Evolutionary conservation across 1,140 invertebrate genomes (phyloP), one percentile per base, ranked within the genome.

Genomic region (Papilio helenus): DNA sequence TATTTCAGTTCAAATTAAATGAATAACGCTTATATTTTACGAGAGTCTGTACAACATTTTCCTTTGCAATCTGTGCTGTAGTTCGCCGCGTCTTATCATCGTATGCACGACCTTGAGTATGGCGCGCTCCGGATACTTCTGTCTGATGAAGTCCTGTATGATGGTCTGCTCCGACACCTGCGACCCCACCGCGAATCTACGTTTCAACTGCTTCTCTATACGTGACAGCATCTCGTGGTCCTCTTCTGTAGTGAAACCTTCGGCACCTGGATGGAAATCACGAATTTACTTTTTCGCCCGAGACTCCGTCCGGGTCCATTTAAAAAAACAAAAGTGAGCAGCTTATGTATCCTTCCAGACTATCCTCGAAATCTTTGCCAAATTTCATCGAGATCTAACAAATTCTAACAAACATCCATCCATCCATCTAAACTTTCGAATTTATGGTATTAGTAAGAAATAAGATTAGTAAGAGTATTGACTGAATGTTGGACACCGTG

Each of bases 241-340:
- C 93, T 99, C 98, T 87, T 98, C 97, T 0, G 98, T 97, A 1
- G 98, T 99, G 90, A 99, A 99, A 58, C 99, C 99, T 96, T 99
- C 99, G 18, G 97, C 98, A 58, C 99, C 98, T 98, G 80, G 55
- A 83, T 12, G 20, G 20, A 14, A 58, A 61, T n/a, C 3, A 34
- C 1, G 12, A 8, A 39, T 39, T 39, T 39, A 39, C 34, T 39
- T 7, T 39, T 39, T 39, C 34, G 34, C 34, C 34, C 7, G 34
- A 0, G 5, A 39, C 34, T 39, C 34, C 34, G 34, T 39, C 34
- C 34, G 7, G 0, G 34, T 39, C 5, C 7, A 39, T 8, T 39
- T 39, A 39, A 8, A 39, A 39, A 39, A 39, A 34, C 34, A 4
- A 34, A 34, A 4, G 4, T 34, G 4, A 34, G 34, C 0, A 39